Percentiles rank a stretch among this genome's conserved stretches.
Evolutionary conservation across 2,113 vertebrate species (phyloP).

Genomic region (Platanista minor): DNA sequence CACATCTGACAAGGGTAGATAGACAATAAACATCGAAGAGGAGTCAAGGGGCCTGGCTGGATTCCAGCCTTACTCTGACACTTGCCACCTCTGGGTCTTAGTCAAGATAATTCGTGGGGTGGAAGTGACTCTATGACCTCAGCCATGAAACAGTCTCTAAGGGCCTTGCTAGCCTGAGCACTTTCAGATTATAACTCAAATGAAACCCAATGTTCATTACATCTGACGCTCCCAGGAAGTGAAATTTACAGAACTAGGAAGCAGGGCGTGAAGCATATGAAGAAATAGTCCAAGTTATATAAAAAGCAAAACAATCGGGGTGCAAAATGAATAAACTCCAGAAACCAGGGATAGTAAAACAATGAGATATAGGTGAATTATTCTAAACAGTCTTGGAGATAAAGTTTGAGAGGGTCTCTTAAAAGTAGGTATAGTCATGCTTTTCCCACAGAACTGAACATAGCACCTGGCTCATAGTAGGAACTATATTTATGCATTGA

Average conservation of each 20-base stretch:
- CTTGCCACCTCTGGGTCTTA: background rate
- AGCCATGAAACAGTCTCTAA: background rate
- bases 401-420: background rate
- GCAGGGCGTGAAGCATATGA: background rate
- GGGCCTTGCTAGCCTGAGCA: background rate
- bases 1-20: background rate
- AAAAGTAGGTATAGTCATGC: background rate
- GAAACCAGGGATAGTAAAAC: background rate
- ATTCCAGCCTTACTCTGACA: background rate
- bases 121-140: too few relatives aligned
- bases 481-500: background rate
- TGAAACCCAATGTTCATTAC: background rate
- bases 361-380: background rate
- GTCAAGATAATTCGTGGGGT: background rate
- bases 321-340: background rate
- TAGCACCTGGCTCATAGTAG: background rate
- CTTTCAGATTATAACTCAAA: background rate
- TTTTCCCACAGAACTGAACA: background rate
- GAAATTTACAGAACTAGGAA: background rate
- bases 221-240: background rate
- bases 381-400: background rate
- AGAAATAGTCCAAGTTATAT: background rate
- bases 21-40: background rate
- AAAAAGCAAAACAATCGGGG: background rate
- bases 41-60: background rate